Conservation (phyloP, 2,113 vertebrate genomes). For the Megaptera novaeangliae region DNA sequence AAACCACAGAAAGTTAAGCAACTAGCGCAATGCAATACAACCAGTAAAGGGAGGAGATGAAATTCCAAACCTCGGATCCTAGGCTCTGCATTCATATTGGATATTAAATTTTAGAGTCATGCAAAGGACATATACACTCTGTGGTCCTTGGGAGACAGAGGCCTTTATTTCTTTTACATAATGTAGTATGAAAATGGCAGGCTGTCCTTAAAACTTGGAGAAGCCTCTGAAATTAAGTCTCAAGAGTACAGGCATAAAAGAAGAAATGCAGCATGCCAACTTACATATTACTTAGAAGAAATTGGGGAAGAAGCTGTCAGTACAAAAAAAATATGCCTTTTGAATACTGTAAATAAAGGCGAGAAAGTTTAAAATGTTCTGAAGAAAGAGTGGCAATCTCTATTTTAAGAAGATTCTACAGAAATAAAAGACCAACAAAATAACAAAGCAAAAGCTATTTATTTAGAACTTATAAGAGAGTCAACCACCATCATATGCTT, state of each 20-base stretch:
- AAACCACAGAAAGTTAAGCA: not conserved
- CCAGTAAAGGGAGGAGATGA: not conserved
- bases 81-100: not conserved
- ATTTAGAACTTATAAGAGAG: not conserved
- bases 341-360: not conserved
- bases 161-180: not conserved
- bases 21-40: not conserved
- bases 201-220: not conserved
- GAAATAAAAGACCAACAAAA: not conserved
- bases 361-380: not conserved
- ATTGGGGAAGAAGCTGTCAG: not conserved
- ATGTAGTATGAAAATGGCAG: not conserved
- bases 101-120: not conserved
- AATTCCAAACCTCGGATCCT: not conserved
- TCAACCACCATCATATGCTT: not conserved
- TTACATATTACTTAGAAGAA: not conserved
- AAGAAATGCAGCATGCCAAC: not conserved
- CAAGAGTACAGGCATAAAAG: not conserved
- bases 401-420: not conserved
- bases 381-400: not conserved
- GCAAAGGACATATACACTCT: not conserved
- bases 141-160: not conserved
- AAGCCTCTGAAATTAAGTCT: not conserved
- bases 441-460: not conserved
- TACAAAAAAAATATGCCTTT: not conserved